Percentiles rank a stretch among this genome's conserved stretches.
phyloP scores from a whole-genome alignment of 2,888 invertebrate species.

The Andrena praecox region DNA sequence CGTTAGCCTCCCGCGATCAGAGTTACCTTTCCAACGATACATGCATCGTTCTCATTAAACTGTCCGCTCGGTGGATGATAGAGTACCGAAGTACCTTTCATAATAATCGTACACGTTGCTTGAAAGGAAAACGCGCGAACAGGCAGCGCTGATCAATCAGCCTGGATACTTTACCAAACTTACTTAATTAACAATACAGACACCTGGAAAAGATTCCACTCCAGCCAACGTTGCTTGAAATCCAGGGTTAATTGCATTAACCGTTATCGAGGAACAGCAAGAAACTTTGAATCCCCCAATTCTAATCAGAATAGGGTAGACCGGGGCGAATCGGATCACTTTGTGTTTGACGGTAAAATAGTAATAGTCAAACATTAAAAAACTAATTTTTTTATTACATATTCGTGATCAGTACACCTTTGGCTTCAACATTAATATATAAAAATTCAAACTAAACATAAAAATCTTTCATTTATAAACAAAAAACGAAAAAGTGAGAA shows the following conservation, averaged over 20 bases:
- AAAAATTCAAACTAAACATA: too few relatives aligned
- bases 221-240: background rate
- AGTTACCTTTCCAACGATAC: constrained; percentile 4
- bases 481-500: too few relatives aligned
- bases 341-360: too few relatives aligned
- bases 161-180: background rate
- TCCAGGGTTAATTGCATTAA: background rate
- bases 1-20: background rate
- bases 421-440: too few relatives aligned
- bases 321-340: too few relatives aligned
- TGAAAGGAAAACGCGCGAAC: constrained; percentile 3
- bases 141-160: background rate
- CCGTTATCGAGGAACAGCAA: background rate
- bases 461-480: too few relatives aligned
- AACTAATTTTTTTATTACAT: too few relatives aligned
- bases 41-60: background rate
- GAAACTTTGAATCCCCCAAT: background rate
- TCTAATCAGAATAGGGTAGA: background rate
- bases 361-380: too few relatives aligned
- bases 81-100: background rate
- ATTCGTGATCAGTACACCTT: too few relatives aligned
- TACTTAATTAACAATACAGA: background rate
- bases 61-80: background rate
- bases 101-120: constrained; percentile 46
- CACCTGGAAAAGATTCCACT: background rate